phyloP scores from a whole-genome alignment of 1,140 invertebrate species.

The Bactericera cockerelli region DNA sequence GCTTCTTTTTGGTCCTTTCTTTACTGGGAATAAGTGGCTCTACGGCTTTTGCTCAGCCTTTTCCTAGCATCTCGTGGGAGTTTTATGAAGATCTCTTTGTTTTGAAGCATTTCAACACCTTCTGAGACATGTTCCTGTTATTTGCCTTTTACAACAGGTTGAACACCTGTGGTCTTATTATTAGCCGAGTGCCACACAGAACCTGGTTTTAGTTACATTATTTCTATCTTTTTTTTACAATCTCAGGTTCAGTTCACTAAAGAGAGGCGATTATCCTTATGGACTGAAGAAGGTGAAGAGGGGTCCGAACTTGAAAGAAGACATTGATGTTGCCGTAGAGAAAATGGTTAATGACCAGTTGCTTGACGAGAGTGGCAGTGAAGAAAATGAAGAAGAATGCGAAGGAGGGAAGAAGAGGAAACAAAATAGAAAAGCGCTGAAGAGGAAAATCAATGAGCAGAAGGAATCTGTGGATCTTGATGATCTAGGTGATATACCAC shows the following conservation, averaged over 20 bases:
- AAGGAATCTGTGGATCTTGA: neutral
- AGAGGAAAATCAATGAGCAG: neutral
- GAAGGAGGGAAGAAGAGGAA: neutral
- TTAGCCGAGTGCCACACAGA: too few relatives aligned
- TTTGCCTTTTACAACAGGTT: too few relatives aligned
- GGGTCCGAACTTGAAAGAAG: neutral
- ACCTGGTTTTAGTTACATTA: too few relatives aligned
- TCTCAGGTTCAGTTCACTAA: neutral
- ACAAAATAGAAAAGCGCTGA: neutral
- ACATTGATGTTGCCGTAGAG: neutral
- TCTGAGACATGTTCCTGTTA: too few relatives aligned
- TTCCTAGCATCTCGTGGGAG: too few relatives aligned
- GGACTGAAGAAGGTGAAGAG: neutral
- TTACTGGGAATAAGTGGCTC: too few relatives aligned
- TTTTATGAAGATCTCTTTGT: too few relatives aligned
- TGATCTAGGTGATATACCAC: neutral
- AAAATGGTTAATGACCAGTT: neutral
- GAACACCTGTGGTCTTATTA: too few relatives aligned
- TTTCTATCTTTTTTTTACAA: too few relatives aligned
- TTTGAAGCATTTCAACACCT: too few relatives aligned
- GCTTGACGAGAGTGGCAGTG: neutral
- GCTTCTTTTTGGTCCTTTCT: too few relatives aligned
- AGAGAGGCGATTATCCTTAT: neutral
- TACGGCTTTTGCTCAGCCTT: too few relatives aligned
- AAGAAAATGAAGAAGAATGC: neutral